Conservation (phyloP, 2,113 vertebrate species). For the Brienomyrus brachyistius region DNA sequence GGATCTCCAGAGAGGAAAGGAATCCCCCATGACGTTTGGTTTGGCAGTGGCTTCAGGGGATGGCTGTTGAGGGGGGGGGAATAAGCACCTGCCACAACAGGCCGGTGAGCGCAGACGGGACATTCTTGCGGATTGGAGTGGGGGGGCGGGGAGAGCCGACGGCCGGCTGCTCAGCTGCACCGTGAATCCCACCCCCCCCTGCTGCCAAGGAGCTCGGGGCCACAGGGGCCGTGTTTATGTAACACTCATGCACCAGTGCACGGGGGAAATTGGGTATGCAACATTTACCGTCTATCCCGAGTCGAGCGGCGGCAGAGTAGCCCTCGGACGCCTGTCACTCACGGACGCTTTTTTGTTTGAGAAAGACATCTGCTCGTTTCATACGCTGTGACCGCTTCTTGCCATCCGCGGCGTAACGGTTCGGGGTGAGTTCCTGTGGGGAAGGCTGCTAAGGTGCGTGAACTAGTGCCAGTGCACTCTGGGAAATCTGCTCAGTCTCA, state of each 20-base stretch:
- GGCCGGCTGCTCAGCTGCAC: conserved; percentile 54
- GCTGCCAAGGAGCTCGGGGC: conserved; percentile 47
- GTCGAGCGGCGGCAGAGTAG: conserved; percentile 59
- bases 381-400: conserved; percentile 28
- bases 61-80: background rate
- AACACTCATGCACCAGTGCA: conserved; percentile 60
- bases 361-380: conserved; percentile 43
- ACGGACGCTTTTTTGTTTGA: conserved; percentile 54
- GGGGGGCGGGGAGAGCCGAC: conserved; percentile 58
- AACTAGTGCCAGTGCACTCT: background rate
- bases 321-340: conserved; percentile 45
- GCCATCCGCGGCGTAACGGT: conserved; percentile 44
- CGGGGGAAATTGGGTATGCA: conserved; percentile 65
- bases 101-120: conserved; percentile 44
- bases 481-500: background rate
- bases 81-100: conserved; percentile 61
- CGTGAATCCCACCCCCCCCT: conserved; percentile 63
- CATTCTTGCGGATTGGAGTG: conserved; percentile 57
- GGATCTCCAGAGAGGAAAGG: background rate
- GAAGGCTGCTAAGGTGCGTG: conserved; percentile 31
- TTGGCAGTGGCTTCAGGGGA: background rate
- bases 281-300: conserved; percentile 63
- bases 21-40: background rate
- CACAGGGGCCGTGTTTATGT: conserved; percentile 61
- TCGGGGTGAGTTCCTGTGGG: conserved; percentile 42